Percentiles rank a stretch among this genome's conserved stretches.
Conservation (phyloP, 2,113 vertebrate genomes). For the Otis tarda region DNA sequence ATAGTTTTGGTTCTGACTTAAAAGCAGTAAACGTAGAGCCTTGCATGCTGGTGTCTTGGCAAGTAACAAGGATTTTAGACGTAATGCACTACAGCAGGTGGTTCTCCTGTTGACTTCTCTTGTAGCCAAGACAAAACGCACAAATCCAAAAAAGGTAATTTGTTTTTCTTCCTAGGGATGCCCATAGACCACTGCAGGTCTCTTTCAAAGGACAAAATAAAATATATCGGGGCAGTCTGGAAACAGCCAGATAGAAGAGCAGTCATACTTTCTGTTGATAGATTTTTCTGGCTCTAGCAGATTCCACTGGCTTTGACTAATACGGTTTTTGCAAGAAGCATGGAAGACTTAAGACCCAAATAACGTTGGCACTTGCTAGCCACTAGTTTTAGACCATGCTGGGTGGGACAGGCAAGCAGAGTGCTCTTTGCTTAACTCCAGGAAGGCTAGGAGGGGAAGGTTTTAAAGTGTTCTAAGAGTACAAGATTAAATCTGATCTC, state of each 20-base stretch:
- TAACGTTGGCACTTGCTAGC: neutral
- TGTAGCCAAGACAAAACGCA: neutral
- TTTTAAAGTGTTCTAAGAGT: neutral
- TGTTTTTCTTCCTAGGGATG: neutral
- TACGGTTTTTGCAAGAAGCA: fast-evolving
- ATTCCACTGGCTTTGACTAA: neutral
- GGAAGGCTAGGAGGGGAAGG: neutral
- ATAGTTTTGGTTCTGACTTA: neutral
- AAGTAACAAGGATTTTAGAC: neutral
- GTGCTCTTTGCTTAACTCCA: neutral
- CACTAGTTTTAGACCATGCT: neutral
- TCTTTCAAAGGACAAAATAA: neutral
- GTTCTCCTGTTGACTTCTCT: neutral
- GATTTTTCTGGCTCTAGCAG: neutral
- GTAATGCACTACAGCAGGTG: neutral
- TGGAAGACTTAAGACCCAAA: neutral
- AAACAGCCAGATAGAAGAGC: neutral
- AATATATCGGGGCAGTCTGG: neutral
- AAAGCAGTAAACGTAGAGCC: neutral
- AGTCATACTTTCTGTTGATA: neutral
- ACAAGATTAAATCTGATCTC: neutral
- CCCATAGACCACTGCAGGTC: neutral
- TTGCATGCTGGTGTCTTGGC: neutral
- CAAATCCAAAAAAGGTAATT: neutral
- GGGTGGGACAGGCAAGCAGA: neutral